Percentiles rank a stretch among this genome's conserved stretches.
These are phyloP conservation scores for Danio jaintianensis DNA, from an alignment of 2,797 vertebrate species.

Conservation along the genomic window DNA sequence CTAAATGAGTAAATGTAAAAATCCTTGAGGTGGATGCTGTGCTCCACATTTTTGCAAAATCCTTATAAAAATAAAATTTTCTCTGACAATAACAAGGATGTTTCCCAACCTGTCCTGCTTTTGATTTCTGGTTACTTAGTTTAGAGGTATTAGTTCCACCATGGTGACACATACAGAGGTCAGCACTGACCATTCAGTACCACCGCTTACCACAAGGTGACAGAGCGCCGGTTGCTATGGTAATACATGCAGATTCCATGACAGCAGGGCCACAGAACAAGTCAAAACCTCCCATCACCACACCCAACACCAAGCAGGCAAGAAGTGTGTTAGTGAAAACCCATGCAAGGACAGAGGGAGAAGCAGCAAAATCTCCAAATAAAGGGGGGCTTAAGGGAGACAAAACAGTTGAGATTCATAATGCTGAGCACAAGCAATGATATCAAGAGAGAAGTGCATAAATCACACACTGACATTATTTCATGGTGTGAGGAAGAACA, in stretches of 20 bases:
- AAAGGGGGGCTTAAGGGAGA: conserved; percentile 41
- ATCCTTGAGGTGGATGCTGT: no score
- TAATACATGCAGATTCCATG: conserved; percentile 69
- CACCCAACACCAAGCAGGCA: conserved; percentile 73
- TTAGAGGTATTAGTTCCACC: not conserved
- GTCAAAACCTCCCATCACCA: conserved; percentile 70
- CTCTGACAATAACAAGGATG: not conserved
- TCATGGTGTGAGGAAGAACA: not conserved
- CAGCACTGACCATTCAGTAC: conserved; percentile 91
- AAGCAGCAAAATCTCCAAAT: conserved; percentile 41
- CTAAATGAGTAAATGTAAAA: no score
- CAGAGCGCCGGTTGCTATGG: conserved; percentile 65
- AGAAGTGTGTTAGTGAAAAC: conserved; percentile 73
- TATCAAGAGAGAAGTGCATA: conserved; percentile 10
- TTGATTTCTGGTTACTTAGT: not conserved
- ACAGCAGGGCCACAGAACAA: conserved; percentile 67
- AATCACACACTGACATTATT: conserved; percentile 7
- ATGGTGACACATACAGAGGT: conserved; percentile 82
- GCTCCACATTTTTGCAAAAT: not conserved
- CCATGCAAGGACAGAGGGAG: conserved; percentile 58
- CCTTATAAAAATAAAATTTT: not conserved
- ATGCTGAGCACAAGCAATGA: conserved; percentile 5
- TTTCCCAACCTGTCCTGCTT: not conserved
- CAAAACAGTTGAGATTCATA: conserved; percentile 41
- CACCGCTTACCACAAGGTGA: conserved; percentile 81